Conservation (phyloP, 2,797 vertebrate species). For the Darevskia mixta region DNA sequence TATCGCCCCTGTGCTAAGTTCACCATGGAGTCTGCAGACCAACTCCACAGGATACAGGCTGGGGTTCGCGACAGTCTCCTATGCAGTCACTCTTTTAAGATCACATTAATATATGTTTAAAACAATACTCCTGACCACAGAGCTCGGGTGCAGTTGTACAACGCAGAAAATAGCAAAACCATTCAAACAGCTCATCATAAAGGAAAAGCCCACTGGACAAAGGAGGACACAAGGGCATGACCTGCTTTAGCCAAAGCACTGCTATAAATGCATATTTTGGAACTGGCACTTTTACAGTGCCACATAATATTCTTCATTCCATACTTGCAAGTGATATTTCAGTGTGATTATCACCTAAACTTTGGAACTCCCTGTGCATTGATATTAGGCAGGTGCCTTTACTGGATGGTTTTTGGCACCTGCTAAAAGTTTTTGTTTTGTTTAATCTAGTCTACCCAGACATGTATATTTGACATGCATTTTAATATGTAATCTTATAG, state of each 20-base stretch:
- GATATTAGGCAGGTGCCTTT: no score
- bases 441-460: no score
- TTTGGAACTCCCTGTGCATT: no score
- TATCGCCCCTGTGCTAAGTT: neutral
- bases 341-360: no score
- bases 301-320: no score
- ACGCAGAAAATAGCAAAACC: neutral
- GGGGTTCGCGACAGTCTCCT: neutral
- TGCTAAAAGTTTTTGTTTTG: no score
- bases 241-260: neutral
- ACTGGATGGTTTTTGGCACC: no score
- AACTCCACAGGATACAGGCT: neutral
- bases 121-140: neutral
- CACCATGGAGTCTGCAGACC: neutral
- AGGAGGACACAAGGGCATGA: neutral
- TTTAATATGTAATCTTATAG: no score
- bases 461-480: no score
- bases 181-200: neutral
- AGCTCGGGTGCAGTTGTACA: neutral
- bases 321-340: no score
- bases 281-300: no score
- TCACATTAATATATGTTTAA: neutral
- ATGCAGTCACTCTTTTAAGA: neutral
- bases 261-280: neutral
- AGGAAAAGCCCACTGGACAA: neutral